Evolutionary conservation across 92 coral and sea anemone genomes (phyloP).

Genomic region (Nematostella vectensis): DNA sequence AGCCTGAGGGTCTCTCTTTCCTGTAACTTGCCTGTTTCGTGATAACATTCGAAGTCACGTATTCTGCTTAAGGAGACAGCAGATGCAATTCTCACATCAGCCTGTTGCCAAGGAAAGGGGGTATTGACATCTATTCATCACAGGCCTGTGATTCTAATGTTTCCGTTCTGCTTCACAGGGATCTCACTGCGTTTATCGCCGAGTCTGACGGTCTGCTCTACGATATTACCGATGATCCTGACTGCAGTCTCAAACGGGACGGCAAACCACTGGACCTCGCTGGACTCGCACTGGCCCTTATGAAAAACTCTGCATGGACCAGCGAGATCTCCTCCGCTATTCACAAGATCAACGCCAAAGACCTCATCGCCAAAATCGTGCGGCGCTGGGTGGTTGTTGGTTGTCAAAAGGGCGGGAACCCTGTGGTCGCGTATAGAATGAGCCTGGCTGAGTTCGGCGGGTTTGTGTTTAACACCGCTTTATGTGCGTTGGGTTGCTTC

Average conservation of each 20-base stretch:
- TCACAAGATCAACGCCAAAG: conserved; percentile 36
- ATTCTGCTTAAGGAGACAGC: too few species aligned
- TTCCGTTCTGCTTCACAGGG: conserved; percentile 25
- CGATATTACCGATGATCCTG: conserved; percentile 36
- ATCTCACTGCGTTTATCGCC: conserved; percentile 57
- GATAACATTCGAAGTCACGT: too few species aligned
- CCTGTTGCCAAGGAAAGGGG: too few species aligned
- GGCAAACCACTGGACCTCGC: conserved; percentile 56
- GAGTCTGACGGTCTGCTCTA: conserved; percentile 43
- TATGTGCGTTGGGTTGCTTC: conserved; percentile 59
- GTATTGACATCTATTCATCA: too few species aligned
- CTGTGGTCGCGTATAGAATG: conserved; percentile 42
- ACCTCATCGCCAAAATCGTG: conserved; percentile 40
- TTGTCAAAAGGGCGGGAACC: conserved; percentile 39
- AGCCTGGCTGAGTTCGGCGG: conserved; percentile 75
- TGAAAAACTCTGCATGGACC: conserved; percentile 66
- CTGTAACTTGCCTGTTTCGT: not conserved
- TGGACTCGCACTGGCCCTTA: conserved; percentile 71
- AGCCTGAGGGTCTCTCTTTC: not conserved
- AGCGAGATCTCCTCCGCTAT: conserved; percentile 54
- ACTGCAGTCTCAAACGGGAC: conserved; percentile 63
- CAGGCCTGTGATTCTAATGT: too few species aligned
- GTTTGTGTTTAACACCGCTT: conserved; percentile 67
- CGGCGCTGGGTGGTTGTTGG: conserved; percentile 46
- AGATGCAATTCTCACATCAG: too few species aligned